Base-by-base conservation (phyloP, 2,113 vertebrate species). In the Pterocles burchelli region DNA sequence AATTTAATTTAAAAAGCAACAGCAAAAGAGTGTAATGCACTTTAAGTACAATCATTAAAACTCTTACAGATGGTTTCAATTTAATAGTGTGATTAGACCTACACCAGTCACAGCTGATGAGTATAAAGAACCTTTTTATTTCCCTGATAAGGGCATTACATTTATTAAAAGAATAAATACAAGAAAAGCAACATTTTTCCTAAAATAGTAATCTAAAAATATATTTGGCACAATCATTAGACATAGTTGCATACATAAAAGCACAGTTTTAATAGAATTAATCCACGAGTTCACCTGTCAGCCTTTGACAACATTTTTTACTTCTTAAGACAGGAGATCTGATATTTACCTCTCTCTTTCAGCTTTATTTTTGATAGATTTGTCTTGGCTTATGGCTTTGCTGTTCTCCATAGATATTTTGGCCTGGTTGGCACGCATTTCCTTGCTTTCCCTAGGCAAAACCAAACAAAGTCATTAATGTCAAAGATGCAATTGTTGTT, bases 351-450 rank as follows among this genome's bases (percentile, higher is more conserved):
- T 99, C 97, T 99, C 99, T 85, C 99, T 97, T 94, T 99, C 99
- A 13, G 99, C 99, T 97, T 99, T 99, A 97, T 99, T 99, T 98
- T 99, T 99, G 97, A 99, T 99, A 88, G 98, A 98, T 97, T 99
- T 99, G 96, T 99, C 99, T 95, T 99, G 99, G 97, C 99, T 99
- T 97, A 99, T 99, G 95, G 99, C 99, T 99, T 99, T 99, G 97
- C 99, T 99, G 96, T 99, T 99, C 95, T 99, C 99, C 99, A 99
- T 99, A 68, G 99, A 99, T 88, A 98, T 98, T 98, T 99, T 99
- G 46, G 99, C 99, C 96, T 99, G 99, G 97, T 99, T 99, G 57
- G 99, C 99, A 43, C 99, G 98, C 99, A 99, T 99, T 95, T 99
- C 99, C 96, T 99, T 99, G 98, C 99, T 99, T 97, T 99, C 99